Base-by-base conservation (phyloP, 2,888 invertebrate species). In the Xanthorhoe designata region DNA sequence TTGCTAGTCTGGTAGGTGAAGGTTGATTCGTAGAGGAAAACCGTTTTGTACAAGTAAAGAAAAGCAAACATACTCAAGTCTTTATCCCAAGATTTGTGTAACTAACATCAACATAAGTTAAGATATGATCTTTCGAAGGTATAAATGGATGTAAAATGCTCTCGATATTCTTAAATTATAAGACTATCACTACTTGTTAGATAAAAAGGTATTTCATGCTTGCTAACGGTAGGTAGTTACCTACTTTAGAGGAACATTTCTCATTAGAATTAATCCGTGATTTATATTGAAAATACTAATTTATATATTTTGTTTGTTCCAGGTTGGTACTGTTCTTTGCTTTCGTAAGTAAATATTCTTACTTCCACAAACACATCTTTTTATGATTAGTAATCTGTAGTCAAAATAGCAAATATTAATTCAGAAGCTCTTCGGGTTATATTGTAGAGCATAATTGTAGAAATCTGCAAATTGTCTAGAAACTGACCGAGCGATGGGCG, bases 401-500 rank as follows among this genome's bases (percentile, higher is more conserved):
- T 13, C 1, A 0, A 38, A 38, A 38, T 38, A 38, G 38, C 38
- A 38, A 10, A 38, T 38, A 4, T 24, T 38, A 9, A 24, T 38
- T 13, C 10, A 38, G 38, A 38, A 38, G 13, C 13, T 38, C 38
- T 38, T 38, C 38, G 38, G 13, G 38, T 1, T 38, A 10, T 38
- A 38, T 38, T 38, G 38, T 38, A 38, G 10, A 38, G 7, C 38
- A 13, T 77, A 77, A 79, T 78, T 67, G 72, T 74, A 74, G 77
- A 74, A 77, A 75, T 81, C 78, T 72, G 76, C 73, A 80, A 81
- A 85, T 81, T 78, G 81, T 78, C 81, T 83, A 84, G 84, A 85
- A 85, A 84, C 77, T 76, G 69, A 79, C 68, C 73, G 72, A 71
- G 64, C 55, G 68, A 49, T 55, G 73, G 81, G 80, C 80, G 82